Percentiles rank a stretch among this genome's conserved stretches.
These are phyloP conservation scores for Odontocerum albicorne DNA, from an alignment of 2,888 invertebrate species.

Conservation along the genomic window DNA sequence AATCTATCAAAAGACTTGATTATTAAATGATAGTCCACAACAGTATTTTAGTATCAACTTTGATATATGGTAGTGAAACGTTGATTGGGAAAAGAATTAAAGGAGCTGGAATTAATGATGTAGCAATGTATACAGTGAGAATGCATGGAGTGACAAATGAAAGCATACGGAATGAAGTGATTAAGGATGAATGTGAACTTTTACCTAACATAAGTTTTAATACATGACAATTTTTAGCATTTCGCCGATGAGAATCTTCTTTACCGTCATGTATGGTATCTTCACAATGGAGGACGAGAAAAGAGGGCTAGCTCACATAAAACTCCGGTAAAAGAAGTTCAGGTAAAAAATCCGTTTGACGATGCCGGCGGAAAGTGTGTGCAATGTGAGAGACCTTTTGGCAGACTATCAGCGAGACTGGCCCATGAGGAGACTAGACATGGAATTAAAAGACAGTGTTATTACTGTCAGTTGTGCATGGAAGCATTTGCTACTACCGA, in stretches of 20 bases:
- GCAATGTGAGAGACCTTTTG: slow-evolving; percentile 8
- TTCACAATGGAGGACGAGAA: slow-evolving; percentile 14
- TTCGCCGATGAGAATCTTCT: slow-evolving; percentile 22
- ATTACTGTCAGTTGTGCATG: slow-evolving; percentile 14
- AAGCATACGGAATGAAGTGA: neutral
- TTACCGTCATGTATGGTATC: slow-evolving; percentile 17
- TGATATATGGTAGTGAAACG: too few species aligned
- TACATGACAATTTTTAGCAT: too few species aligned
- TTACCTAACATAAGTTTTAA: too few species aligned
- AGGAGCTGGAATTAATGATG: too few species aligned
- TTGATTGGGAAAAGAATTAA: too few species aligned
- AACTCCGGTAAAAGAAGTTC: neutral
- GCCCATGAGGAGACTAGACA: slow-evolving; percentile 16
- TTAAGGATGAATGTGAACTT: neutral
- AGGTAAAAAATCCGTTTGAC: neutral
- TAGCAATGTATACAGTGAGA: too few species aligned
- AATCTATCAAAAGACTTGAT: too few species aligned
- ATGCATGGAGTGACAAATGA: too few species aligned
- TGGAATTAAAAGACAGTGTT: slow-evolving; percentile 8
- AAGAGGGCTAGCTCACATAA: slow-evolving; percentile 13
- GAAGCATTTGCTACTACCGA: slow-evolving; percentile 17
- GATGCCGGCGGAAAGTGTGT: slow-evolving; percentile 1
- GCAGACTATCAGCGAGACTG: neutral
- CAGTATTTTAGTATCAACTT: too few species aligned
- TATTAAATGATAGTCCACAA: too few species aligned